These are phyloP conservation scores for Elachura formosa DNA, from an alignment of 2,113 vertebrate species.

Conservation along the genomic window DNA sequence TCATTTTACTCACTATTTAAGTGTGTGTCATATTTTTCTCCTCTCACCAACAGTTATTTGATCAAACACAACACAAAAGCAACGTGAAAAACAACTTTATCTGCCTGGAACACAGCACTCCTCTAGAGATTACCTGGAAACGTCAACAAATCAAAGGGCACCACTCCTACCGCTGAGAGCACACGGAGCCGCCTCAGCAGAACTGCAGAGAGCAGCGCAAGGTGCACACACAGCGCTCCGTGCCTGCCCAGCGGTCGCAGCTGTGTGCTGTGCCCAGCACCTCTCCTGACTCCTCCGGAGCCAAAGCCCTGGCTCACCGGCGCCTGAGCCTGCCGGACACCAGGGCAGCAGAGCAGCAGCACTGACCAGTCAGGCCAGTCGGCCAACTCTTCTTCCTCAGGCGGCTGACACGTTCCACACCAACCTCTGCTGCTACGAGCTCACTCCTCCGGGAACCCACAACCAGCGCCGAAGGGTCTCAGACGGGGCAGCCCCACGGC, in stretches of 20 bases:
- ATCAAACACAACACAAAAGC: not conserved
- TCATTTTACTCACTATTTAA: not conserved
- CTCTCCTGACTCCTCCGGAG: not conserved
- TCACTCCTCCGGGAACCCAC: not conserved
- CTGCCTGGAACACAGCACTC: not conserved
- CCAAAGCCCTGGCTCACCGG: not conserved
- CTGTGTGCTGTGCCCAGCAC: not conserved
- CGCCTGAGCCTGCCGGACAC: not conserved
- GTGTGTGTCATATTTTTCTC: fast-evolving
- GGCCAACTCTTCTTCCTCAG: not conserved
- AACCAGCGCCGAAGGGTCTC: too few relatives aligned
- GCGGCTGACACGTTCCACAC: not conserved
- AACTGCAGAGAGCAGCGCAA: fast-evolving
- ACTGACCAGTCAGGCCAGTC: constrained; percentile 15
- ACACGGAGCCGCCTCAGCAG: not conserved
- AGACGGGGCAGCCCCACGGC: too few relatives aligned
- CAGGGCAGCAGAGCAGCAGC: not conserved
- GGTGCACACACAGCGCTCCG: fast-evolving
- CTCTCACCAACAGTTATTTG: not conserved
- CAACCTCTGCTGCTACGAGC: not conserved
- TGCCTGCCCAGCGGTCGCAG: fast-evolving
- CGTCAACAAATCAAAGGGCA: not conserved
- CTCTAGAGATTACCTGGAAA: not conserved
- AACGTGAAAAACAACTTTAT: not conserved
- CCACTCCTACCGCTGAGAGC: not conserved